phyloP scores from a whole-genome alignment of 2,113 vertebrate species.

The Indicator maculatus region DNA sequence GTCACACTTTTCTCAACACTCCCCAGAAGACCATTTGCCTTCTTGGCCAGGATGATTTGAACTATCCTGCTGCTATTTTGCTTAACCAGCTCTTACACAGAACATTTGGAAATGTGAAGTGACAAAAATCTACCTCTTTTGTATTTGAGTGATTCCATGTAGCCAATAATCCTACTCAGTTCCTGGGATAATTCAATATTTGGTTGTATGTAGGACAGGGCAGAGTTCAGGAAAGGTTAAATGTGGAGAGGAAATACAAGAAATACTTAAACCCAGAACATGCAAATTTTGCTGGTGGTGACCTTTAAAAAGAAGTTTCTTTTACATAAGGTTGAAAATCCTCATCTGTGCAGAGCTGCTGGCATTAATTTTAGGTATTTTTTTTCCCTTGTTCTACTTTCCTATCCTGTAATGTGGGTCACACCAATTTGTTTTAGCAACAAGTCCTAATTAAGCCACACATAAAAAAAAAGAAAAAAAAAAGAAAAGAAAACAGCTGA shows the following conservation, averaged over 20 bases:
- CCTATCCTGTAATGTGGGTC: conserved; percentile 25
- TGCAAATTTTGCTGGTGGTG: conserved; percentile 18
- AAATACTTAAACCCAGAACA: conserved; percentile 19
- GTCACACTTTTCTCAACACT: no score
- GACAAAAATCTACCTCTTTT: background rate
- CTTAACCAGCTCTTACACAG: background rate
- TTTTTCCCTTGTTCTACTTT: conserved; percentile 49
- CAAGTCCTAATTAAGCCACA: conserved; percentile 31
- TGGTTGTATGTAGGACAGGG: conserved; percentile 4
- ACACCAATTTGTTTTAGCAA: conserved; percentile 30
- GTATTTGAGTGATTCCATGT: background rate
- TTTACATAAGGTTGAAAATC: conserved; percentile 44
- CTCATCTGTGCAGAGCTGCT: background rate
- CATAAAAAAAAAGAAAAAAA: background rate
- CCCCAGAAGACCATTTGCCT: no score
- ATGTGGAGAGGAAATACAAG: background rate
- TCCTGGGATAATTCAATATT: conserved; percentile 29
- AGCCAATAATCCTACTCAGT: background rate
- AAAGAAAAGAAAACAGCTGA: conserved; percentile 8
- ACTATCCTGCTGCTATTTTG: background rate
- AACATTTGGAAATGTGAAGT: background rate
- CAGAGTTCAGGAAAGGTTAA: conserved; percentile 20
- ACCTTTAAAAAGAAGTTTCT: conserved; percentile 48
- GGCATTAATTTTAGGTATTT: conserved; percentile 9
- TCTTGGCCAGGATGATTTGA: no score